Percentiles rank a stretch among this genome's conserved stretches.
These are phyloP conservation scores for Limnephilus lunatus DNA, from an alignment of 2,888 invertebrate genomes.

Conservation along the genomic window DNA sequence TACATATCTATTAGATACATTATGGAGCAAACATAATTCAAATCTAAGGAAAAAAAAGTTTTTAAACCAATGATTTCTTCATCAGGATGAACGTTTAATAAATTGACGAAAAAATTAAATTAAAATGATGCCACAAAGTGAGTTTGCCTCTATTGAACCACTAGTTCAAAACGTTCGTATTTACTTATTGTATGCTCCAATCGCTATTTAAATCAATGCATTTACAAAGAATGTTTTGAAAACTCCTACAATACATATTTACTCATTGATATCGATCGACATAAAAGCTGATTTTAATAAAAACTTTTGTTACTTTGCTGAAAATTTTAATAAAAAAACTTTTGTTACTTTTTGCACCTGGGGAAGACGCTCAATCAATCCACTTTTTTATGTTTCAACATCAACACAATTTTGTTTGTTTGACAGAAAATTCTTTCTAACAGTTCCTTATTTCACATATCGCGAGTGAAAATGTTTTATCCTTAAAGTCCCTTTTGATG, in stretches of 20 bases:
- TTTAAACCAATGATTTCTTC: no score
- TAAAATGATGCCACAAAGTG: no score
- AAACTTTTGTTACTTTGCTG: neutral
- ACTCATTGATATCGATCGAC: neutral
- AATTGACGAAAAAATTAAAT: no score
- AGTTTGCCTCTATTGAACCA: no score
- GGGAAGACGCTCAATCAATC: neutral
- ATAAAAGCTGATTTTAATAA: neutral
- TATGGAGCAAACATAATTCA: no score
- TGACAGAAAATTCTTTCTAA: neutral
- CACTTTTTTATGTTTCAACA: no score
- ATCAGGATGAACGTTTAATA: no score
- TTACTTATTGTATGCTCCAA: no score
- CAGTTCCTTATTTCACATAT: neutral
- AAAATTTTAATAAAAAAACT: neutral
- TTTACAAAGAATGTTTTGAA: neutral
- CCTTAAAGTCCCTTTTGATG: neutral
- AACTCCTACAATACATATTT: no score
- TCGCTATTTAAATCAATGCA: neutral
- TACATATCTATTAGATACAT: no score
- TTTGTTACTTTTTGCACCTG: neutral
- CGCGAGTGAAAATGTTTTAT: neutral
- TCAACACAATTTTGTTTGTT: neutral
- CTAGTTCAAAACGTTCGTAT: no score
- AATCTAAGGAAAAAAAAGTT: no score